Evolutionary conservation across 1,140 invertebrate species (phyloP), one percentile per base, ranked within the genome.

Genomic region (Wiebesia pumilae): DNA sequence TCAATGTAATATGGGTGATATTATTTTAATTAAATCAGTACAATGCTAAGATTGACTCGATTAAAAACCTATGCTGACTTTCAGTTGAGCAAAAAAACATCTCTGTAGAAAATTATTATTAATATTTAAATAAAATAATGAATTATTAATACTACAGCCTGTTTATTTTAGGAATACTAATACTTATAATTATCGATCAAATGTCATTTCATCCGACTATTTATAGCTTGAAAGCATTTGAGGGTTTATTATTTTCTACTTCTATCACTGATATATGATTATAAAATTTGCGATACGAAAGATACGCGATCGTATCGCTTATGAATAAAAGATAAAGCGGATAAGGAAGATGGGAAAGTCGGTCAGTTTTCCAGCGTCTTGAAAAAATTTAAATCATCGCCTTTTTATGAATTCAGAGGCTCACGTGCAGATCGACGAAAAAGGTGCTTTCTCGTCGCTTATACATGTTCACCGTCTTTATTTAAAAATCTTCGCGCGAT

Each of bases 401-500:
- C 65, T 80, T 79, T 85, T 80, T 80, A 27, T 85, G 51, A 73
- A 85, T 85, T 85, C 62, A 40, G n/a, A n/a, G 35, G 38, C 38
- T 79, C 35, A 33, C 58, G n/a, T 30, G 40, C 75, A 58, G 43
- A 43, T 24, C 3, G 30, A 79, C 40, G 83, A 84, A 84, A 79
- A 79, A 84, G 62, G 51, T 38, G 24, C 43, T 33, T 83, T 14
- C 19, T 54, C 51, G 71, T n/a, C 30, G 43, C 27, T 12, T 78
- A 7, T 30, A 21, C 12, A 1, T 65, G 54, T 79, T 30, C 40
- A 40, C 27, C 4, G 38, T n/a, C 27, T 24, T 7, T 27, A 19
- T 81, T 85, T 73, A 81, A 85, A 81, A 85, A 81, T 81, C 51
- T 51, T 85, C 58, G 54, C 77, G 24, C 78, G 43, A 73, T 33